These are phyloP conservation scores for Hyperoplus immaculatus DNA, from an alignment of 2,797 vertebrate genomes.

Conservation along the genomic window DNA sequence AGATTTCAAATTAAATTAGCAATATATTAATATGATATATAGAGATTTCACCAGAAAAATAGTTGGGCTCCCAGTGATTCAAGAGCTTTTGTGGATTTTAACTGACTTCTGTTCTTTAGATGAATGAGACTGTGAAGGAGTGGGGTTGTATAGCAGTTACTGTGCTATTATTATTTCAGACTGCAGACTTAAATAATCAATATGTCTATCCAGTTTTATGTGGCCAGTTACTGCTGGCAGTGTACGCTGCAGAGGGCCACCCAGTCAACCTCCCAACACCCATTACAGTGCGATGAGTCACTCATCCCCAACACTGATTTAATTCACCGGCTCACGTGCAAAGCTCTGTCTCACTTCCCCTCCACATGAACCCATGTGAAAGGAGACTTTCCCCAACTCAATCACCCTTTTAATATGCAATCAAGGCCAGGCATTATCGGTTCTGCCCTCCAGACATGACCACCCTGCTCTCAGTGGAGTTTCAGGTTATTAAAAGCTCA, in stretches of 20 bases:
- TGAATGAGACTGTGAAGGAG: not conserved
- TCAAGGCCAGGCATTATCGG: constrained; percentile 65
- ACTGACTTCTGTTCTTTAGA: not conserved
- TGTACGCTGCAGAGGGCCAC: constrained; percentile 63
- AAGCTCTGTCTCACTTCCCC: constrained; percentile 55
- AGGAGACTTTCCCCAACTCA: constrained; percentile 53
- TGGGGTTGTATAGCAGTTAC: not conserved
- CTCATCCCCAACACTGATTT: constrained; percentile 59
- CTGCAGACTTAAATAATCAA: not conserved
- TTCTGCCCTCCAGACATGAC: constrained; percentile 56
- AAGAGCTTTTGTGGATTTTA: no score
- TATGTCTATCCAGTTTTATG: constrained; percentile 44
- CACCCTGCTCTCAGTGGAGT: constrained; percentile 26
- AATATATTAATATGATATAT: not conserved
- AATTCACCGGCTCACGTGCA: constrained; percentile 69
- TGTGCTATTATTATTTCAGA: not conserved
- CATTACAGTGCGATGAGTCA: constrained; percentile 83
- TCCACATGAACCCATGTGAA: constrained; percentile 65
- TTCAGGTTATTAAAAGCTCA: constrained; percentile 40
- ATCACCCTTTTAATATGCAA: constrained; percentile 67
- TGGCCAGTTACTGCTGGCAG: constrained; percentile 72
- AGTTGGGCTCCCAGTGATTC: not conserved
- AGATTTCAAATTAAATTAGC: not conserved
- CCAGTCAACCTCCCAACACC: constrained; percentile 75
- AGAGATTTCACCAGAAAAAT: not conserved